Evolutionary conservation across 2,113 vertebrate genomes (phyloP).

Genomic region (Odontophorus gujanensis): DNA sequence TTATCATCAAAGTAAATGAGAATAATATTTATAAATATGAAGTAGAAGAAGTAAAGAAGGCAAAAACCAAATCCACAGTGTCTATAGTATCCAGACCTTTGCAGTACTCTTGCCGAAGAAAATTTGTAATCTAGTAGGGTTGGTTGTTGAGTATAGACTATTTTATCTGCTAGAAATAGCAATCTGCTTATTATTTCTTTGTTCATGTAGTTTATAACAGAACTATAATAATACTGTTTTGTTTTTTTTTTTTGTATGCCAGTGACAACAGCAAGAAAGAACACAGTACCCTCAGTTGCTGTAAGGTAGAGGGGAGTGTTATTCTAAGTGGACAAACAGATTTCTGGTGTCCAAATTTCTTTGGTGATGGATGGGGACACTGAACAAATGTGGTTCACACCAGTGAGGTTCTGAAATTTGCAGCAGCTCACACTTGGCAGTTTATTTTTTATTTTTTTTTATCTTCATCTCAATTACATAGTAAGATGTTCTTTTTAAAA

Average conservation of each 20-base stretch:
- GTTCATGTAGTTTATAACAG: neutral
- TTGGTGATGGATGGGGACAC: neutral
- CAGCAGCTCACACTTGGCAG: constrained; percentile 1
- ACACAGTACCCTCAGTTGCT: rapidly evolving
- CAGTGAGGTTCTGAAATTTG: neutral
- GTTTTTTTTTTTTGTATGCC: neutral
- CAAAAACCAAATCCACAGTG: neutral
- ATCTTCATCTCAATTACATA: constrained; percentile 72
- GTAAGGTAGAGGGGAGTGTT: neutral
- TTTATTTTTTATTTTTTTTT: constrained; percentile 43
- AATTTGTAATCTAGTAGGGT: neutral
- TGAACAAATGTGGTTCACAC: neutral
- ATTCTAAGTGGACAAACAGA: neutral
- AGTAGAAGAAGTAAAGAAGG: neutral
- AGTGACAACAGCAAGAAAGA: neutral
- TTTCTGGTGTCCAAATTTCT: neutral
- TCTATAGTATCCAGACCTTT: rapidly evolving
- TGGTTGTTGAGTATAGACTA: neutral
- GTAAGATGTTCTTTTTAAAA: constrained; percentile 68
- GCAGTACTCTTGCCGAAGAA: neutral
- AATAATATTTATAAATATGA: neutral
- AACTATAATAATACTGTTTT: rapidly evolving
- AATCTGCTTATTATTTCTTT: neutral
- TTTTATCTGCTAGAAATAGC: neutral
- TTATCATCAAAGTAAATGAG: neutral